Percentiles rank a stretch among this genome's conserved stretches.
phyloP scores from a whole-genome alignment of 1,140 invertebrate species.

The Lamellibrachia luymesi region DNA sequence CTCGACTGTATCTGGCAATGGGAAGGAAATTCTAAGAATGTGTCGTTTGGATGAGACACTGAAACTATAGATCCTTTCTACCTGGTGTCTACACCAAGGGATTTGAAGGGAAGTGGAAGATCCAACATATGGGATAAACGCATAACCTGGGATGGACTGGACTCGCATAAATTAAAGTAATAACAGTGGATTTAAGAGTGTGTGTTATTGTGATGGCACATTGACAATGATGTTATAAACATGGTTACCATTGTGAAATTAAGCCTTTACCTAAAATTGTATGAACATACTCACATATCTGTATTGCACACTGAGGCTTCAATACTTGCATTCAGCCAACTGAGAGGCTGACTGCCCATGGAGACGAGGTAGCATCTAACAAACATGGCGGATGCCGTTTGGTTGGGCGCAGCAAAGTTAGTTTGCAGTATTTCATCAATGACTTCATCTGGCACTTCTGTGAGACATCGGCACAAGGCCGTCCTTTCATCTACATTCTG shows the following conservation, averaged over 20 bases:
- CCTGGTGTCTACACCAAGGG: no score
- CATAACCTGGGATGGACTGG: no score
- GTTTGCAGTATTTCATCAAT: constrained; percentile 7
- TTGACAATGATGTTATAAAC: no score
- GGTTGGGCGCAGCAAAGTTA: background rate
- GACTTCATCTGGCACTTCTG: constrained; percentile 3
- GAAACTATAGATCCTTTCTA: no score
- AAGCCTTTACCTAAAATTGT: background rate
- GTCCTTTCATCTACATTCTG: background rate
- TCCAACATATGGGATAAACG: no score
- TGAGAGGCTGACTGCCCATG: background rate
- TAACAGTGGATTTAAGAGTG: no score
- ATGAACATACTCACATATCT: background rate
- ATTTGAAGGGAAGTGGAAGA: no score
- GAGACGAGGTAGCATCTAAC: constrained; percentile 9
- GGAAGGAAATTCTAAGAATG: no score
- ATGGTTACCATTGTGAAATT: background rate
- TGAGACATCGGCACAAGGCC: background rate
- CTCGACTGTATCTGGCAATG: no score
- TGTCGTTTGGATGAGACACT: no score
- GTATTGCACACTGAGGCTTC: background rate
- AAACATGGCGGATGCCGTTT: background rate
- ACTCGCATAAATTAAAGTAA: no score
- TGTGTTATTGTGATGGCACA: no score
- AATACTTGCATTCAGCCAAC: constrained; percentile 1